A percentile compares a stretch with the other conserved stretches of the same genome.
phyloP scores from a whole-genome alignment of 2,113 vertebrate species.

The Pleuronectes platessa region DNA sequence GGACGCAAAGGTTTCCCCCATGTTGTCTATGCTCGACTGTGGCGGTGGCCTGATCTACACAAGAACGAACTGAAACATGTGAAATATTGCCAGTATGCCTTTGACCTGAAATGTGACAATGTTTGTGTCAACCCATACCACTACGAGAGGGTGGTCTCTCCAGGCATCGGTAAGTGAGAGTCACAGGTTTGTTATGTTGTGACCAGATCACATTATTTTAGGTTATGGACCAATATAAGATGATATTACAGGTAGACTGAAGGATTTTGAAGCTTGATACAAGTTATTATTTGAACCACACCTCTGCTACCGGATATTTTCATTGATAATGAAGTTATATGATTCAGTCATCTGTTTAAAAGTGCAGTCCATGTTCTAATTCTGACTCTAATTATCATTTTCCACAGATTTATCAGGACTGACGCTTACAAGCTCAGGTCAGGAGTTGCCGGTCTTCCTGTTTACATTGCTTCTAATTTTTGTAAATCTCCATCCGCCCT shows the following conservation, averaged over 20 bases:
- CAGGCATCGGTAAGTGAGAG: constrained; percentile 90
- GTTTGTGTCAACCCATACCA: constrained; percentile 99
- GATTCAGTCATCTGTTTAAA: neutral
- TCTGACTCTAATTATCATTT: constrained; percentile 20
- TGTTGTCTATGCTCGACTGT: constrained; percentile 96
- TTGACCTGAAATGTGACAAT: constrained; percentile 98
- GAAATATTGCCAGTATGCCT: constrained; percentile 99
- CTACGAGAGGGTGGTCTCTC: constrained; percentile 97
- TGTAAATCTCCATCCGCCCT: neutral
- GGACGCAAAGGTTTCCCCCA: constrained; percentile 98
- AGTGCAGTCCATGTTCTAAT: no score
- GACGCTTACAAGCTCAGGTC: constrained; percentile 89
- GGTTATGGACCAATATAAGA: neutral
- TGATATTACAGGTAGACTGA: neutral
- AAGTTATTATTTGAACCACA: no score
- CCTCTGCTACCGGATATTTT: neutral
- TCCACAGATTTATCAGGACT: constrained; percentile 93
- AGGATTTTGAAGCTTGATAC: no score
- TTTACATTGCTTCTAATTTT: constrained; percentile 2
- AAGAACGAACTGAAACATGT: constrained; percentile 99
- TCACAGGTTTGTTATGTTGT: neutral
- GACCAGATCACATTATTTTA: neutral
- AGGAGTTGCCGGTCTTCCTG: neutral
- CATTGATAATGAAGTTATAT: neutral
- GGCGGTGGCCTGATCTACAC: constrained; percentile 98